Percentiles rank a stretch among this genome's conserved stretches.
phyloP scores from a whole-genome alignment of 1,140 invertebrate genomes.

The Oncopodura yosiiana region DNA sequence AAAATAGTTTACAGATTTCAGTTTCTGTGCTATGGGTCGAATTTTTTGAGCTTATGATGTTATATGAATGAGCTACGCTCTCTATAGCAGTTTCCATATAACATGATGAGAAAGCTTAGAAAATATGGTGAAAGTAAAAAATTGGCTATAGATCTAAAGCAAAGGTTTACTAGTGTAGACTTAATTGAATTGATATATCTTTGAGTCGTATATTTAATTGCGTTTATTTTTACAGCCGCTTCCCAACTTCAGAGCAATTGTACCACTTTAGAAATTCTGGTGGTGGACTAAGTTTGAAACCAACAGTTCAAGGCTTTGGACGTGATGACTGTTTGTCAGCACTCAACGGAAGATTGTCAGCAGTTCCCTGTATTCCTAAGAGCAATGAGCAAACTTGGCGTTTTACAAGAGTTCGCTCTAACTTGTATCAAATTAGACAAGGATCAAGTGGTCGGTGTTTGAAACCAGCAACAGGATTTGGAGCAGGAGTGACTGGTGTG shows the following conservation, averaged over 20 bases:
- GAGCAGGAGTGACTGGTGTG: not conserved
- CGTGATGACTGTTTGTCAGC: constrained; percentile 11
- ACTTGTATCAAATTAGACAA: constrained; percentile 18
- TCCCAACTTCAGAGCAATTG: constrained; percentile 13
- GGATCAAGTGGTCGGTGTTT: constrained; percentile 7
- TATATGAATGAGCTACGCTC: no score
- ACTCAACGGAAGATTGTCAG: not conserved
- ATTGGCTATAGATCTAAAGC: no score
- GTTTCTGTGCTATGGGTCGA: no score
- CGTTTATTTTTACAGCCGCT: not conserved
- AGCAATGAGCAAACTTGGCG: constrained; percentile 7
- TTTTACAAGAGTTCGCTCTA: not conserved
- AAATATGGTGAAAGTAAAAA: no score
- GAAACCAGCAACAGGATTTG: not conserved
- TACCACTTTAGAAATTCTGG: constrained; percentile 15
- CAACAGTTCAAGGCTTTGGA: not conserved
- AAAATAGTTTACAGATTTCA: no score
- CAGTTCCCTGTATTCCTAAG: constrained; percentile 12
- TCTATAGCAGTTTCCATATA: no score
- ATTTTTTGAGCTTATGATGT: no score
- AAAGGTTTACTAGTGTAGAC: no score
- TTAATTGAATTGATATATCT: not conserved
- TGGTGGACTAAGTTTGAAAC: constrained; percentile 9
- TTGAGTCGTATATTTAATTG: not conserved
- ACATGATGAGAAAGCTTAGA: no score